A percentile compares a stretch with the other conserved stretches of the same genome.
Conservation (phyloP, 2,888 invertebrate species). For the Baccha elongata region DNA sequence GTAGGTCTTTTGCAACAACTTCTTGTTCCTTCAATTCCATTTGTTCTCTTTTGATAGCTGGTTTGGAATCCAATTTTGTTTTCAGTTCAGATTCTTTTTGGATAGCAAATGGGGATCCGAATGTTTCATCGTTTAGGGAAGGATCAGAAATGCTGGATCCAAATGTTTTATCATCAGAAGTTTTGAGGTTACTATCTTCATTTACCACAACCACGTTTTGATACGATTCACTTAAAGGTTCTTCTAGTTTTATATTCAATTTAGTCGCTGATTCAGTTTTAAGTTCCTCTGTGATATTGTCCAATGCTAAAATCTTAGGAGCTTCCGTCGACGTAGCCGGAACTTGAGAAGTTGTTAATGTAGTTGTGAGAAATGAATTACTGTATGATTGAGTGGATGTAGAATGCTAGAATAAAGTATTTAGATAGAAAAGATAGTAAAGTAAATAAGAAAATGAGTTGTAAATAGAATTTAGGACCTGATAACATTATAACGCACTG, state of each 20-base stretch:
- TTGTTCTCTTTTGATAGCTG: slow-evolving; percentile 23
- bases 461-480: too few relatives aligned
- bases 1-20: neutral
- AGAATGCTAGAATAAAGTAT: slow-evolving; percentile 33
- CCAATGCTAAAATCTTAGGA: slow-evolving; percentile 4
- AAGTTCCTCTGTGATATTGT: neutral
- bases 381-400: slow-evolving; percentile 52
- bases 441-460: too few relatives aligned
- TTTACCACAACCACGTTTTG: neutral
- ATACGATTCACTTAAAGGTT: slow-evolving; percentile 2
- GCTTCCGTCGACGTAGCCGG: slow-evolving; percentile 37
- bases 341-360: slow-evolving; percentile 39
- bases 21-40: neutral
- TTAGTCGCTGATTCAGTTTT: neutral
- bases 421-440: slow-evolving; percentile 21
- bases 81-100: neutral
- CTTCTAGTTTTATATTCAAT: neutral
- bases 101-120: neutral
- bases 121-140: neutral
- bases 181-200: neutral
- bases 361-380: slow-evolving; percentile 52
- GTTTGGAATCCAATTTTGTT: neutral
- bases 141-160: neutral
- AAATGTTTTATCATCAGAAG: too few relatives aligned
- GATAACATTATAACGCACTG: too few relatives aligned